Base-by-base conservation (phyloP, 2,113 vertebrate species). In the Epinephelus cyanopodus region DNA sequence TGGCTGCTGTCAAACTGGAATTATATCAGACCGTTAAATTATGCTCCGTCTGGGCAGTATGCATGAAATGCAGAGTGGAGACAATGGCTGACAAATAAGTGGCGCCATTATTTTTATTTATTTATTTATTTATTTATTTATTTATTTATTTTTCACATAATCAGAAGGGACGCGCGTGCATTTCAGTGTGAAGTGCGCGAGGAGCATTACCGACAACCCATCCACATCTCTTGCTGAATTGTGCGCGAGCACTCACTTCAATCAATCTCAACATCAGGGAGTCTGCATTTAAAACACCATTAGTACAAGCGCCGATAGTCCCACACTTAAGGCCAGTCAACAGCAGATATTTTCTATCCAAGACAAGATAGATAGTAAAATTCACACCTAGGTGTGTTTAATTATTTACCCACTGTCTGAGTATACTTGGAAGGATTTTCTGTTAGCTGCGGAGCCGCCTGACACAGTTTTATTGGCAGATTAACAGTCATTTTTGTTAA, bases 401-500 rank as follows among this genome's bases (percentile, higher is more conserved):
- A 90, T 87, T 72, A 88, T 89, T 88, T 60, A 82, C 23, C 42
- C 52, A 11, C 56, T 63, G 19, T 74, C 61, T 68, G n/a, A 66
- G 60, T 79, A 48, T 39, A 69, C 57, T 42, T 39, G 25, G 25
- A 74, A 25, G 50, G 7, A 62, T 73, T 78, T 60, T 45, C 60
- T 48, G 56, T n/a, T 66, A 48, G 81, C 74, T 80, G 67, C 64
- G 25, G 53, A 82, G 79, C 77, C 33, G 64, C 53, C 75, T 75
- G 81, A 87, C 81, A 68, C 82, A 18, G 11, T 52, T 94, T 95
- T 93, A 94, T 86, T 92, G 90, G 86, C 83, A 93, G 89, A 94
- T 95, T 94, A 94, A 94, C 83, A 89, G 84, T 92, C 74, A 86
- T 86, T 93, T 93, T 89, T 92, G 90, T 95, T 94, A 95, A 95